Base-by-base conservation (phyloP, 2,797 vertebrate genomes). In the Silurus lanzhouensis region DNA sequence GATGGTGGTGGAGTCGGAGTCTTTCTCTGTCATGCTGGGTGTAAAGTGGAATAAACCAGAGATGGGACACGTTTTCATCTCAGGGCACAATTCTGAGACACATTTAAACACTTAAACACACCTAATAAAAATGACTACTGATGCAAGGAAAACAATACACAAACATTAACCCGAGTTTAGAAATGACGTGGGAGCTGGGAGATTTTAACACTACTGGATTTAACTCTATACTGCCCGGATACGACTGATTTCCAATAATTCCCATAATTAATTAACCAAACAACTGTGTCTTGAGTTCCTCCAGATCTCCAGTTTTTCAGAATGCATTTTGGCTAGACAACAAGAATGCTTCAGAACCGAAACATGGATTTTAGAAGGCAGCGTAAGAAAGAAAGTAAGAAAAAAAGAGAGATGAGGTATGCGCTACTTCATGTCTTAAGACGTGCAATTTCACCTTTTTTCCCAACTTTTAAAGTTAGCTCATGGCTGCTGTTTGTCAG, bases 401-500 rank as follows among this genome's bases (percentile, higher is more conserved):
- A 38, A 38, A 5, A 63, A 52, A 52, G 6, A 71, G 31, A 84
- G 25, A 76, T 84, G 83, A 83, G 63, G n/a, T 81, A 67, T 57
- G 66, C 17, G 48, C 25, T 52, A 48, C 48, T 82, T 83, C 75
- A 67, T 64, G 38, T 74, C 17, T 60, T 83, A 0, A 48, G 80
- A 85, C 67, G 58, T 84, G 77, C 61, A 38, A 83, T 70, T 87
- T 44, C 31, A 38, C 76, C 83, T 6, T 9, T 2, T 76, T 58
- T 61, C 38, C 84, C 38, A 10, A 2, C 31, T 22, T 38, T 76
- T 8, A 66, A 81, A 44, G 20, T 48, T 20, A 15, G 44, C 68
- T n/a, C 8, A 55, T n/a, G 72, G 64, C 83, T 83, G 61, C 52
- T 84, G 22, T 7, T 44, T 19, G 3, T 44, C 76, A 78, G 19